Evolutionary conservation across 92 coral and sea anemone species (phyloP).

Genomic region (Epizoanthus scotinus): DNA sequence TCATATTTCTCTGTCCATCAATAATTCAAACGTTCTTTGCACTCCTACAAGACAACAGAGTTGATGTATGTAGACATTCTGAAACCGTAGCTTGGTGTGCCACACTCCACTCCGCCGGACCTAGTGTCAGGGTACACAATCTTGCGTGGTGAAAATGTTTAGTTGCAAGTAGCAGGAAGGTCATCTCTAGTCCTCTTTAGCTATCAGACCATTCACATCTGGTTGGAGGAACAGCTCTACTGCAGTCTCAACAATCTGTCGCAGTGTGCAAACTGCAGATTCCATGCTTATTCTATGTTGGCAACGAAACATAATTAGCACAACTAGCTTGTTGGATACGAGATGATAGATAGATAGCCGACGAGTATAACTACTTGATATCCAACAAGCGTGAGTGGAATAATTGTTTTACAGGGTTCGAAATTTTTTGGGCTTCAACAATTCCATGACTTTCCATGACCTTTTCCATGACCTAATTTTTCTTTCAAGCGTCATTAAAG

Average conservation of each 20-base stretch:
- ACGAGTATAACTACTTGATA: too few species aligned
- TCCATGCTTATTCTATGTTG: conserved; percentile 76
- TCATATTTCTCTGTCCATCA: neutral
- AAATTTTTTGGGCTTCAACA: too few species aligned
- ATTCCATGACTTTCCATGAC: too few species aligned
- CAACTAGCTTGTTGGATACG: neutral
- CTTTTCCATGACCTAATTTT: too few species aligned
- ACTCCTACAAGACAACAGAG: neutral
- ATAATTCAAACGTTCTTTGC: neutral
- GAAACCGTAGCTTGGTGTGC: neutral
- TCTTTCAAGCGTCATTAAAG: too few species aligned
- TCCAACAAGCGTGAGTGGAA: too few species aligned
- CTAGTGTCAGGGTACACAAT: neutral
- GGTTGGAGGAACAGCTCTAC: conserved; percentile 87
- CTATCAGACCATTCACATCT: conserved; percentile 70
- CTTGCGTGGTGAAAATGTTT: neutral
- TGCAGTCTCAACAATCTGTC: conserved; percentile 65
- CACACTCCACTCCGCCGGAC: neutral
- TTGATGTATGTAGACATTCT: neutral
- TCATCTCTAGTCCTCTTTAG: conserved; percentile 70
- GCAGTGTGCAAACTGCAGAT: conserved; percentile 65
- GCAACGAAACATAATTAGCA: neutral
- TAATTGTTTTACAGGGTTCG: too few species aligned
- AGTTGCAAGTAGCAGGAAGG: neutral
- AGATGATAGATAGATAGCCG: too few species aligned